Evolutionary conservation across 2,113 vertebrate genomes (phyloP), one percentile per base, ranked within the genome.

Genomic region (Athene noctua): DNA sequence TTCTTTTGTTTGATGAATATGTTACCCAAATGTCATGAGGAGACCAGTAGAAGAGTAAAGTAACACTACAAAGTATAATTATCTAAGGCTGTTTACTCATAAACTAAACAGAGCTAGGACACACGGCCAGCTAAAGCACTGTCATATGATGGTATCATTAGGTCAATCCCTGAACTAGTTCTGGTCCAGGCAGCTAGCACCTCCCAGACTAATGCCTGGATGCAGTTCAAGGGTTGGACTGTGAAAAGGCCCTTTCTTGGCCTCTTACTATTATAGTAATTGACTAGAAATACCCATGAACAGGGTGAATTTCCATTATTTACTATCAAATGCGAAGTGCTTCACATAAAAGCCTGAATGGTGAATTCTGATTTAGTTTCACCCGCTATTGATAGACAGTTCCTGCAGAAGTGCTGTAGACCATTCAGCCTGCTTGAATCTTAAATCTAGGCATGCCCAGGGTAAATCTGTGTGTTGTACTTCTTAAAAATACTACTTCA

Each of bases 81-180:
- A 88, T 57, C 10, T 81, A 88, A 38, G 15, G 23, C n/a, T 82
- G 11, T 25, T 61, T 90, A 44, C 32, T 68, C 7, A 34, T 54
- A 75, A 87, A 42, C 17, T 54, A 59, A 59, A 36, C 18, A 82
- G 66, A 90, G 9, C 10, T 80, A 75, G 59, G 36, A 49, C 21
- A 36, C 8, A 23, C 32, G 32, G n/a, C 51, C 38, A 65, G 18
- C 22, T 67, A 51, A 88, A 80, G 6, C n/a, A 26, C 2, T 68
- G 51, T 18, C 3, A 0, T 44, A 15, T 34, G 40, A 21, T 40
- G 1, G 0, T 67, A 19, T 68, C 5, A 2, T 71, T 55, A 63
- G 70, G 58, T 79, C n/a, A 32, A 0, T 59, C 12, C 5, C 32
- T 49, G 34, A n/a, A 14, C 27, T 27, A n/a, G 25, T 29, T 71